Percentiles rank a stretch among this genome's conserved stretches.
Conservation (phyloP, 2,113 vertebrate genomes). For the Thomomys bottae region DNA sequence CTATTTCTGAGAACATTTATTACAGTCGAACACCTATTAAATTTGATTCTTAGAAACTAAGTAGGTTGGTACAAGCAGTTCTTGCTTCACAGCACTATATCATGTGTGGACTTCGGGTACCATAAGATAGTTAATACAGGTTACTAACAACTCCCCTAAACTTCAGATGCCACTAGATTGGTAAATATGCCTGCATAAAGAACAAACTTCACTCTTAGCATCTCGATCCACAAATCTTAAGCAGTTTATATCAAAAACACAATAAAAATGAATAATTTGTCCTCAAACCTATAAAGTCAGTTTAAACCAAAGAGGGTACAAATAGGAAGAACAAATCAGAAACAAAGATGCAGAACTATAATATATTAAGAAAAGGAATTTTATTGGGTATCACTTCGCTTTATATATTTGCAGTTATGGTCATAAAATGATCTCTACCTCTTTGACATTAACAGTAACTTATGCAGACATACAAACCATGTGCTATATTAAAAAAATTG, state of each 20-base stretch:
- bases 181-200: not conserved
- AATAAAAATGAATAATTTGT: too few relatives aligned
- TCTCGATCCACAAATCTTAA: not conserved
- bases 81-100: not conserved
- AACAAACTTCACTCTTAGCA: constrained; percentile 1
- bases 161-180: not conserved
- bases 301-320: not conserved
- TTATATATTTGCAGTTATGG: not conserved
- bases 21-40: constrained; percentile 5
- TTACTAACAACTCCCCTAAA: not conserved
- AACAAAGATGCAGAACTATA: not conserved
- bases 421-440: constrained; percentile 35
- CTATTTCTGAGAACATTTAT: constrained; percentile 14
- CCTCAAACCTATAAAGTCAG: not conserved
- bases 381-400: constrained; percentile 18
- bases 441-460: constrained; percentile 7
- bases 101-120: not conserved
- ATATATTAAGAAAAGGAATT: constrained; percentile 36
- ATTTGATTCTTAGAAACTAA: constrained; percentile 27
- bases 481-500: constrained; percentile 6
- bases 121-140: not conserved
- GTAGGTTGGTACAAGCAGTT: not conserved
- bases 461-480: not conserved
- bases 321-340: constrained; percentile 28
- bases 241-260: too few relatives aligned